phyloP scores from a whole-genome alignment of 2,888 invertebrate species.

The Calephelis perditalis region DNA sequence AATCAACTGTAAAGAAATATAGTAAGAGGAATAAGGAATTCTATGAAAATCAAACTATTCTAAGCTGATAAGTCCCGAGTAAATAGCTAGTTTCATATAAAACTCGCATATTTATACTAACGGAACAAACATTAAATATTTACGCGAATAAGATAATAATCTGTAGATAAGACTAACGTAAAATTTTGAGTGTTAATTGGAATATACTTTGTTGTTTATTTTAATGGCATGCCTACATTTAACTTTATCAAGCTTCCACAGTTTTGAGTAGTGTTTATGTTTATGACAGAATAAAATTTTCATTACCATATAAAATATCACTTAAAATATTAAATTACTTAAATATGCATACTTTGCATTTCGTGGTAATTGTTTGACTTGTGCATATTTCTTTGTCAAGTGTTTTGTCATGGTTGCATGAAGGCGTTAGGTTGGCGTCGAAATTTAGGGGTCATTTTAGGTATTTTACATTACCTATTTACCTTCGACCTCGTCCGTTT shows the following conservation, averaged over 20 bases:
- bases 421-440: neutral
- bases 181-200: slow-evolving; percentile 15
- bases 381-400: neutral
- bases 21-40: too few relatives aligned
- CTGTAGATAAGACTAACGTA: slow-evolving; percentile 26
- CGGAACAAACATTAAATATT: slow-evolving; percentile 23
- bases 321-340: slow-evolving; percentile 5
- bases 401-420: neutral
- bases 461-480: neutral
- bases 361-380: neutral
- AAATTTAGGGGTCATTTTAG: neutral
- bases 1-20: too few relatives aligned
- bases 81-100: slow-evolving; percentile 19
- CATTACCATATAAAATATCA: slow-evolving; percentile 9
- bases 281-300: slow-evolving; percentile 9
- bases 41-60: too few relatives aligned
- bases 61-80: too few relatives aligned
- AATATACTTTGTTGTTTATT: slow-evolving; percentile 13
- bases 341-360: slow-evolving; percentile 1
- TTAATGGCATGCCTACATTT: slow-evolving; percentile 10
- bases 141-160: slow-evolving; percentile 28
- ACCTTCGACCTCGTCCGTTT: too few relatives aligned
- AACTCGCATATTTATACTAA: slow-evolving; percentile 24
- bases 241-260: slow-evolving; percentile 1
- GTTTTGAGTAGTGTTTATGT: slow-evolving; percentile 6